Conservation (phyloP, 2,113 vertebrate species). For the Eclectus roratus region DNA sequence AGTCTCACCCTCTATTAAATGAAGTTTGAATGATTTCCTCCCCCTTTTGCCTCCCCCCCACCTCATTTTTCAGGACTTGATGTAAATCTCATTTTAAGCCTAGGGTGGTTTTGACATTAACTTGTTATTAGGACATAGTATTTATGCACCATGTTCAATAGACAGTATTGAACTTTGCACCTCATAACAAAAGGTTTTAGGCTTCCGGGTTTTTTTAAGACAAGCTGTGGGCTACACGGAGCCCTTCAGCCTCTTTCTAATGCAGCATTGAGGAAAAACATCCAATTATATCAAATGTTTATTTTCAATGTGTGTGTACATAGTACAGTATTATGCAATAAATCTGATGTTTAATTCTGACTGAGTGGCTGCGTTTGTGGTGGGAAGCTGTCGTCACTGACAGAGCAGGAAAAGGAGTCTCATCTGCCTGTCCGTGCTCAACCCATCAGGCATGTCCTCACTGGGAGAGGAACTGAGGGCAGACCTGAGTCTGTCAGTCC, state of each 20-base stretch:
- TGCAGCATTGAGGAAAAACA: slow-evolving; percentile 68
- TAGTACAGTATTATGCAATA: slow-evolving; percentile 78
- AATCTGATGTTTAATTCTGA: slow-evolving; percentile 73
- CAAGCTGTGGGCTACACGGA: slow-evolving; percentile 50
- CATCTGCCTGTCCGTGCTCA: not conserved
- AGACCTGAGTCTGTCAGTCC: not conserved
- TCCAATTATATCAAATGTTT: slow-evolving; percentile 74
- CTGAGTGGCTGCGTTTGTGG: not conserved
- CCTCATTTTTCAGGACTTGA: slow-evolving; percentile 35
- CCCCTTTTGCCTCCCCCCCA: not conserved
- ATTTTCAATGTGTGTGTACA: slow-evolving; percentile 78
- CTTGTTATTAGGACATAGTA: slow-evolving; percentile 71
- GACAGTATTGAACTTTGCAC: slow-evolving; percentile 43
- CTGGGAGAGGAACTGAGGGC: not conserved
- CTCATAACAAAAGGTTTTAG: slow-evolving; percentile 65
- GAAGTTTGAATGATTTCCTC: slow-evolving; percentile 1
- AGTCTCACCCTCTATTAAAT: not conserved
- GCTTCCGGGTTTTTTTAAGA: slow-evolving; percentile 63
- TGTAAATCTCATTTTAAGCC: slow-evolving; percentile 70
- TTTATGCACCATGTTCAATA: slow-evolving; percentile 68
- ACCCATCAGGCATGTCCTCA: not conserved
- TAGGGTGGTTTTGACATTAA: slow-evolving; percentile 58
- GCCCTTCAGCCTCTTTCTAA: slow-evolving; percentile 73
- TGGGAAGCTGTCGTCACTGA: not conserved
- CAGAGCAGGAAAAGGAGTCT: not conserved